Percentiles rank a stretch among this genome's conserved stretches.
Evolutionary conservation across 2,888 invertebrate species (phyloP).

Genomic region (Ceramica pisi): DNA sequence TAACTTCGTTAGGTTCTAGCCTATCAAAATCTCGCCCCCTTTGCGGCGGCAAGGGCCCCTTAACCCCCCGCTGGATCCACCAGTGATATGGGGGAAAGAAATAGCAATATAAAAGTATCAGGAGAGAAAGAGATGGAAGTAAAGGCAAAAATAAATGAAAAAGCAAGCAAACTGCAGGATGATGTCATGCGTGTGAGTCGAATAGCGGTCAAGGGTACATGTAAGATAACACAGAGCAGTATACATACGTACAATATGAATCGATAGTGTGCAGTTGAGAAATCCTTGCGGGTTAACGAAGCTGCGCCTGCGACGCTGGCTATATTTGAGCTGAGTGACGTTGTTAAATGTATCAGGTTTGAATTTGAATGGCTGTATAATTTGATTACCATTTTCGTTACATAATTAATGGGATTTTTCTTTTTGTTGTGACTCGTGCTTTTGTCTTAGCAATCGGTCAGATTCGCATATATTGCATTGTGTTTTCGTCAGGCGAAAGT

Average conservation of each 20-base stretch:
- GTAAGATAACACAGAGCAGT: slow-evolving; percentile 66
- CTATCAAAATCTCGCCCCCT: no score
- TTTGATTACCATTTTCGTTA: background rate
- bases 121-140: slow-evolving; percentile 71
- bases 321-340: slow-evolving; percentile 52
- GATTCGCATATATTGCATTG: background rate
- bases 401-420: background rate
- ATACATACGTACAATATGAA: slow-evolving; percentile 37
- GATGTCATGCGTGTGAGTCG: slow-evolving; percentile 85
- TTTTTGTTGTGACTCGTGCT: background rate
- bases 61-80: no score
- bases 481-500: background rate
- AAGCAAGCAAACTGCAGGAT: slow-evolving; percentile 73
- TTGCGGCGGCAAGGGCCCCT: no score
- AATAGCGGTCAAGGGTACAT: slow-evolving; percentile 88
- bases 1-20: no score
- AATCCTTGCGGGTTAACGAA: slow-evolving; percentile 58
- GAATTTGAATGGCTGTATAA: slow-evolving; percentile 1
- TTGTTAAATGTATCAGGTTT: slow-evolving; percentile 13
- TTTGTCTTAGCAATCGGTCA: background rate
- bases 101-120: slow-evolving; percentile 24
- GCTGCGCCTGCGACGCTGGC: slow-evolving; percentile 39
- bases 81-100: slow-evolving; percentile 58
- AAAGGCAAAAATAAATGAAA: slow-evolving; percentile 83
- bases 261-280: slow-evolving; percentile 44